Evolutionary conservation across 2,888 invertebrate species (phyloP), one percentile per base, ranked within the genome.

Genomic region (Metopia argyrocephala): DNA sequence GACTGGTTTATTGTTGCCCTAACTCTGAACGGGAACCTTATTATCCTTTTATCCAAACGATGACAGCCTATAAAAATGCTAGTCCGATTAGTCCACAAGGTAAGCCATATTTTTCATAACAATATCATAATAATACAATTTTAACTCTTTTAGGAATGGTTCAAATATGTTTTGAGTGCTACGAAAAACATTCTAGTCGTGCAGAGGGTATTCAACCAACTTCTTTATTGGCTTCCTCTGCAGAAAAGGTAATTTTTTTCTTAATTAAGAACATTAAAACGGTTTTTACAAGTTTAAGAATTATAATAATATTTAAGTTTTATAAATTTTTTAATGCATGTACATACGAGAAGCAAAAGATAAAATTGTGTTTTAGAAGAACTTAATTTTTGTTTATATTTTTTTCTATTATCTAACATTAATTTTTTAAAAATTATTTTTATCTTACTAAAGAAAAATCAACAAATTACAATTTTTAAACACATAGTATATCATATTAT

Each of bases 11-110:
- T 91, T 96, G 96, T 91, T 94, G 95, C 88, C 93, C 95, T 68
- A 96, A 96, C 91, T 94, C 94, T 0, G 96, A 96, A 88, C 92
- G 95, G 76, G 97, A 97, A 90, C 96, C 97, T 68, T 97, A 95
- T 91, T 97, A 96, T 91, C 96, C 97, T 15, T 96, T 96, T 90
- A 95, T 98, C 79, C 94, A 94, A 87, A 93, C 94, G 85, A 91
- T 96, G 87, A 94, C 94, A 90, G 94, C 95, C 78, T 95, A 95
- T 83, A 93, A 94, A 68, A 96, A 96, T 86, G 95, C 97, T 87
- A 95, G 96, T 91, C 96, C 97, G 48, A 95, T 97, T 85, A 96
- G 96, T 91, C 95, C 96, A 78, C 95, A 96, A 92, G 97, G 96
- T 91, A 90, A 89, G 86, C 85, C 27, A 23, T 12, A n/a, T 38